Conservation (phyloP, 2,888 invertebrate genomes). For the Quadriops clusia region DNA sequence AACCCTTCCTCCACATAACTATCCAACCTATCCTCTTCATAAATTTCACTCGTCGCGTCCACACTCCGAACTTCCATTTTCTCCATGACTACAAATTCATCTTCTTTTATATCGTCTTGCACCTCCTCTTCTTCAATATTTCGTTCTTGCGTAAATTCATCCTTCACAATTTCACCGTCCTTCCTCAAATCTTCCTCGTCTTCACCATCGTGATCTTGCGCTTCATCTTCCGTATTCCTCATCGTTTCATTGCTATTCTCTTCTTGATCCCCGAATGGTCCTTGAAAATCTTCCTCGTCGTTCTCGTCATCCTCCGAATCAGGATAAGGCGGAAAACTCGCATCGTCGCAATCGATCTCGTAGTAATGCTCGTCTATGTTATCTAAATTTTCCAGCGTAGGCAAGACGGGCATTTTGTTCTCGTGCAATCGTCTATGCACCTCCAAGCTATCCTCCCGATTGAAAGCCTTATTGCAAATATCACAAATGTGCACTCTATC, state of each 20-base stretch:
- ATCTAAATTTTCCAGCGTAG: slow-evolving; percentile 34
- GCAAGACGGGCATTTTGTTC: slow-evolving; percentile 27
- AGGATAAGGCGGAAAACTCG: slow-evolving; percentile 10
- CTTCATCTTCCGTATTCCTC: neutral
- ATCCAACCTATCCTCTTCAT: neutral
- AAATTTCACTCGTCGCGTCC: slow-evolving; percentile 8
- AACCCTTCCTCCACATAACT: slow-evolving; percentile 11
- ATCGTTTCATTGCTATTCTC: slow-evolving; percentile 1
- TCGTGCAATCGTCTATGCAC: slow-evolving; percentile 33
- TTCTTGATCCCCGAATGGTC: slow-evolving; percentile 7
- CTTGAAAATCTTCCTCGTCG: slow-evolving; percentile 11
- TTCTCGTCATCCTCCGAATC: slow-evolving; percentile 21
- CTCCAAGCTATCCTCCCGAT: slow-evolving; percentile 33
- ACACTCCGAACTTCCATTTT: slow-evolving; percentile 12
- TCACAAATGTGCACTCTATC: slow-evolving; percentile 37
- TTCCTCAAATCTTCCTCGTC: slow-evolving; percentile 15
- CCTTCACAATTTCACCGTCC: slow-evolving; percentile 14
- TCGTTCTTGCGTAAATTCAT: slow-evolving; percentile 10
- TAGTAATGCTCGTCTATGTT: slow-evolving; percentile 35
- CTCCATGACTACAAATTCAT: slow-evolving; percentile 9
- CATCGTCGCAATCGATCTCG: slow-evolving; percentile 25
- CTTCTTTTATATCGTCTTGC: slow-evolving; percentile 8
- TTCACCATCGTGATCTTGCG: slow-evolving; percentile 10
- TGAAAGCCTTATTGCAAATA: slow-evolving; percentile 37
- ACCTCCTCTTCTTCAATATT: slow-evolving; percentile 4